A percentile compares a stretch with the other conserved stretches of the same genome.
Evolutionary conservation across 2,888 invertebrate genomes (phyloP).

Genomic region (Monopis laevigella): DNA sequence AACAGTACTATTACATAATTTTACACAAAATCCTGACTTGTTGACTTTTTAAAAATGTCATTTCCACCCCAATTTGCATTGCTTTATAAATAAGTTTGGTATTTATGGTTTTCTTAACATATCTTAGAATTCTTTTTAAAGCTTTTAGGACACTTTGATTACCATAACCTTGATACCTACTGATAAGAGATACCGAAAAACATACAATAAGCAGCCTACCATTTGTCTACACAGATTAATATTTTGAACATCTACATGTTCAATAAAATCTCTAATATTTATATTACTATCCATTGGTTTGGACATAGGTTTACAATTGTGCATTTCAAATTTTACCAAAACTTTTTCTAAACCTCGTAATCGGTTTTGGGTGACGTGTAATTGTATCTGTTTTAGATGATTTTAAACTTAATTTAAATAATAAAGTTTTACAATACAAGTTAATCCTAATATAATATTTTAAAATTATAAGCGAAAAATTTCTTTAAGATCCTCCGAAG

Average conservation of each 20-base stretch:
- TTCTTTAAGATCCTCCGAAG: too few relatives aligned
- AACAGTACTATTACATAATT: conserved; percentile 6
- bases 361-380: too few relatives aligned
- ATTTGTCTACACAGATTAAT: not conserved
- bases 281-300: not conserved
- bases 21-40: conserved; percentile 2
- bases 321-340: not conserved
- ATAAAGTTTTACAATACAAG: too few relatives aligned
- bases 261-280: not conserved
- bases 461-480: too few relatives aligned
- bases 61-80: conserved; percentile 14
- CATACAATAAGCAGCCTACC: not conserved
- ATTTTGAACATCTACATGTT: not conserved
- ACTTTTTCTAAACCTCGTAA: too few relatives aligned
- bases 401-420: too few relatives aligned
- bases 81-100: not conserved
- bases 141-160: not conserved
- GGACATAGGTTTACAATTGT: not conserved
- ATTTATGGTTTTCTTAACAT: not conserved
- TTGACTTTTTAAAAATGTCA: conserved; percentile 9
- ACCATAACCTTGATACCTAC: not conserved
- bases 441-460: too few relatives aligned
- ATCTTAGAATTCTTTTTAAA: not conserved
- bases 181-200: not conserved
- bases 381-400: too few relatives aligned